A percentile compares a stretch with the other conserved stretches of the same genome.
Evolutionary conservation across 2,797 vertebrate genomes (phyloP).

Genomic region (Scarus forsteni): DNA sequence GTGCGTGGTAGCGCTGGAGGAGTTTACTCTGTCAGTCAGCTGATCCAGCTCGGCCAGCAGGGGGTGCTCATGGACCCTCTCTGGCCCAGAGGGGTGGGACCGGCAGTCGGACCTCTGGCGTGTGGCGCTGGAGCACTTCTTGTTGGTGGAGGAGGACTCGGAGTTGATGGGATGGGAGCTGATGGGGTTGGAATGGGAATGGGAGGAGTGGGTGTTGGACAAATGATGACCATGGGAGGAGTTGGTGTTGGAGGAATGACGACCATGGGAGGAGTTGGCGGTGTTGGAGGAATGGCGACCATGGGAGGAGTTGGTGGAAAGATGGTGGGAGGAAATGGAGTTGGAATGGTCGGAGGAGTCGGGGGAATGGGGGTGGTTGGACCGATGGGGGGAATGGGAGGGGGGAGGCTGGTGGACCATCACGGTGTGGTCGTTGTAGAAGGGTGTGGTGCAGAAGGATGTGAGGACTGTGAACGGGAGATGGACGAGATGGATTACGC

Average conservation of each 20-base stretch:
- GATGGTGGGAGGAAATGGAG: slow-evolving; percentile 29
- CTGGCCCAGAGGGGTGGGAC: slow-evolving; percentile 73
- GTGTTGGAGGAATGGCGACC: slow-evolving; percentile 16
- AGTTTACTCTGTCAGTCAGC: slow-evolving; percentile 83
- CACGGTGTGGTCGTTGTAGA: slow-evolving; percentile 75
- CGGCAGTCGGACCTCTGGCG: slow-evolving; percentile 62
- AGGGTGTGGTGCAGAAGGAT: slow-evolving; percentile 78
- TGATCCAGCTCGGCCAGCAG: slow-evolving; percentile 81
- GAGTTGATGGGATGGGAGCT: slow-evolving; percentile 47
- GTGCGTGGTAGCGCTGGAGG: slow-evolving; percentile 53
- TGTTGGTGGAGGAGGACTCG: slow-evolving; percentile 63
- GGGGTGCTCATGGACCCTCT: slow-evolving; percentile 69
- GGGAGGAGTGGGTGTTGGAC: slow-evolving; percentile 14
- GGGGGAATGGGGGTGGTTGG: slow-evolving; percentile 17
- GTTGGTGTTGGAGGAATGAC: slow-evolving; percentile 4
- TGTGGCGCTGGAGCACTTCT: slow-evolving; percentile 57
- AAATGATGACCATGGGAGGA: slow-evolving; percentile 3
- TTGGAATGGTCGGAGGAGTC: slow-evolving; percentile 10
- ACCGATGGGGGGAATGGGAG: background rate
- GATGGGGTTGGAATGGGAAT: slow-evolving; percentile 14
- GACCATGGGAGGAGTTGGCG: slow-evolving; percentile 39
- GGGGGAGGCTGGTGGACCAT: slow-evolving; percentile 53
- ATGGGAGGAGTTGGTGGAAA: slow-evolving; percentile 19
- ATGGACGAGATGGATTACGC: slow-evolving; percentile 79
- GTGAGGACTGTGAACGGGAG: slow-evolving; percentile 84